These are phyloP conservation scores for Acrossocheilus fasciatus DNA, from an alignment of 2,797 vertebrate species.

Conservation along the genomic window DNA sequence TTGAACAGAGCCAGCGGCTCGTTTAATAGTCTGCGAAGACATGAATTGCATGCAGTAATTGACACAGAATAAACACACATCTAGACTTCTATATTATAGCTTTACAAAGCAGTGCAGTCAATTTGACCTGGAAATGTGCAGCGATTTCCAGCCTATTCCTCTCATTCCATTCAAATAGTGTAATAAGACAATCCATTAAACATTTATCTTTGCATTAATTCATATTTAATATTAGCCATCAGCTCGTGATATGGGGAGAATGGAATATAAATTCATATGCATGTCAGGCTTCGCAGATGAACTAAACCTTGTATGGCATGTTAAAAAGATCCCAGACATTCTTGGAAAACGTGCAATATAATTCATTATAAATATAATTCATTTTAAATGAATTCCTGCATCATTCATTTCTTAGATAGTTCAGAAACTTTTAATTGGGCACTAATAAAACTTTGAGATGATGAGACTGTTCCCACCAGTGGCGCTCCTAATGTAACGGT, in stretches of 20 bases:
- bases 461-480: constrained; percentile 24
- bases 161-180: constrained; percentile 58
- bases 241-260: constrained; percentile 70
- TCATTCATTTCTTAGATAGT: constrained; percentile 34
- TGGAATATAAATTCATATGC: constrained; percentile 64
- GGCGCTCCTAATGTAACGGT: constrained; percentile 17
- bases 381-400: constrained; percentile 33
- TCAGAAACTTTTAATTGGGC: constrained; percentile 42
- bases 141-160: constrained; percentile 18
- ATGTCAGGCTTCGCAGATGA: constrained; percentile 36
- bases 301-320: constrained; percentile 39
- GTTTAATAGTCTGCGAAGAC: neutral
- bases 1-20: neutral
- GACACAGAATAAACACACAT: neutral
- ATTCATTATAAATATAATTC: constrained; percentile 40
- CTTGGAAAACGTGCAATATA: constrained; percentile 34
- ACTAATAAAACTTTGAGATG: constrained; percentile 37
- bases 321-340: constrained; percentile 35
- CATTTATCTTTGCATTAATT: constrained; percentile 73
- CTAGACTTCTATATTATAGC: neutral
- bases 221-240: constrained; percentile 76
- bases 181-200: constrained; percentile 72
- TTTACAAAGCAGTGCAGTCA: constrained; percentile 14
- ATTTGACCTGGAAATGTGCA: constrained; percentile 37
- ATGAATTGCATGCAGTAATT: neutral